Conservation (phyloP, 2,113 vertebrate species). For the Vidua chalybeata region DNA sequence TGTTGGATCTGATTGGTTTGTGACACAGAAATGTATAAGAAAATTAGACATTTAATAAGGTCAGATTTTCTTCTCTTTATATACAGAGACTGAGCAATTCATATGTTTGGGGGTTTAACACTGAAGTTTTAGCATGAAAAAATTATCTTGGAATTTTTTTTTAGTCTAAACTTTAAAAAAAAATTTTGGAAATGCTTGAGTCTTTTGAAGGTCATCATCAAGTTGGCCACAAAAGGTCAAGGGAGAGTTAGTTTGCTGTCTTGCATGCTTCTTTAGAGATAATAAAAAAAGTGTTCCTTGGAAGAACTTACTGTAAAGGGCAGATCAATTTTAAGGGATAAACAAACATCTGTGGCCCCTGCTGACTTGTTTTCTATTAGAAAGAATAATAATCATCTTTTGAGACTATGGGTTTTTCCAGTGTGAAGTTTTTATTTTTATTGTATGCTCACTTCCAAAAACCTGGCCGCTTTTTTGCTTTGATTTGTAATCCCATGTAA, state of each 20-base stretch:
- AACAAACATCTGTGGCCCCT: conserved; percentile 62
- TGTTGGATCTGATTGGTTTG: neutral
- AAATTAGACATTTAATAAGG: neutral
- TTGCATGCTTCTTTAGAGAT: conserved; percentile 21
- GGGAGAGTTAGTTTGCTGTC: neutral
- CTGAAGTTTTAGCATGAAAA: neutral
- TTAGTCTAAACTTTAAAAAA: neutral
- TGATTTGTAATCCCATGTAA: conserved; percentile 6
- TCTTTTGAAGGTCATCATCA: conserved; percentile 12
- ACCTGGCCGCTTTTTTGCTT: neutral
- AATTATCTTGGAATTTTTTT: neutral
- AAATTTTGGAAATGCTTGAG: neutral
- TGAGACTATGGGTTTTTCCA: neutral
- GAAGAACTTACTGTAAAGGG: conserved; percentile 37
- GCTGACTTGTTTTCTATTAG: conserved; percentile 53
- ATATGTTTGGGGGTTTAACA: neutral
- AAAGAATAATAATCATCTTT: conserved; percentile 31
- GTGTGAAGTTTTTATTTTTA: conserved; percentile 8
- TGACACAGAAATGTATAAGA: neutral
- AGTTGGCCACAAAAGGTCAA: neutral
- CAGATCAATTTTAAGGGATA: conserved; percentile 64
- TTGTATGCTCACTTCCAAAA: neutral
- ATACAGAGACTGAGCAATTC: neutral
- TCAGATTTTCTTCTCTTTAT: neutral
- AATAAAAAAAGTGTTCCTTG: conserved; percentile 30